Evolutionary conservation across 1,140 invertebrate genomes (phyloP).

Genomic region (Danaus plexippus): DNA sequence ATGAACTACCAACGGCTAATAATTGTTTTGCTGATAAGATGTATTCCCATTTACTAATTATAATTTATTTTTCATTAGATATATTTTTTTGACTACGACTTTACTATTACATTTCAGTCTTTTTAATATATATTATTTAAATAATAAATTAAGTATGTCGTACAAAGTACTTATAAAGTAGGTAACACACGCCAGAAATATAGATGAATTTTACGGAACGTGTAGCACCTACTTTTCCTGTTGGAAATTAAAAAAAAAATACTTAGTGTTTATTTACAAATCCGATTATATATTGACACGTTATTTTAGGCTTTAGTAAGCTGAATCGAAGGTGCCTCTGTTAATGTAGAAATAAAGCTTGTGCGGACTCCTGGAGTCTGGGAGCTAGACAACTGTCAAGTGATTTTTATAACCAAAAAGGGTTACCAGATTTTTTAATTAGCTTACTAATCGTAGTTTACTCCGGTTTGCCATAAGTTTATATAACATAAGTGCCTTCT

Average conservation of each 20-base stretch:
- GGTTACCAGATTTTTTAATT: constrained; percentile 14
- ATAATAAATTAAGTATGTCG: constrained; percentile 23
- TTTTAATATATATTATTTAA: constrained; percentile 7
- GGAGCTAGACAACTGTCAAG: constrained; percentile 2
- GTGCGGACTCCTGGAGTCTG: constrained; percentile 2
- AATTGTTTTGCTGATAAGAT: too few relatives aligned
- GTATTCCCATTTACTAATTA: too few relatives aligned
- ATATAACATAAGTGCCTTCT: constrained; percentile 44
- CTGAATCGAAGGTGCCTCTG: constrained; percentile 58
- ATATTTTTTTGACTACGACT: background rate
- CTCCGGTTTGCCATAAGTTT: constrained; percentile 26
- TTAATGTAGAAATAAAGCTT: constrained; percentile 18
- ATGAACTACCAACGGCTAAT: too few relatives aligned
- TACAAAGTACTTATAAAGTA: constrained; percentile 54
- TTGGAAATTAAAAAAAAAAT: constrained; percentile 26
- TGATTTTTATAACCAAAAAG: constrained; percentile 8
- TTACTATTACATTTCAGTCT: background rate
- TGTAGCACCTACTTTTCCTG: background rate
- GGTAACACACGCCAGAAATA: constrained; percentile 39
- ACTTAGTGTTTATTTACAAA: constrained; percentile 2
- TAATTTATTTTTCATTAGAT: too few relatives aligned
- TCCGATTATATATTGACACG: constrained; percentile 22
- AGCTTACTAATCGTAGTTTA: too few relatives aligned
- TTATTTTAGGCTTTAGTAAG: constrained; percentile 33
- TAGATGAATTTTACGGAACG: constrained; percentile 16